Evolutionary conservation across 2,888 invertebrate species (phyloP), one percentile per base, ranked within the genome.

Genomic region (Invenusta paracnida): DNA sequence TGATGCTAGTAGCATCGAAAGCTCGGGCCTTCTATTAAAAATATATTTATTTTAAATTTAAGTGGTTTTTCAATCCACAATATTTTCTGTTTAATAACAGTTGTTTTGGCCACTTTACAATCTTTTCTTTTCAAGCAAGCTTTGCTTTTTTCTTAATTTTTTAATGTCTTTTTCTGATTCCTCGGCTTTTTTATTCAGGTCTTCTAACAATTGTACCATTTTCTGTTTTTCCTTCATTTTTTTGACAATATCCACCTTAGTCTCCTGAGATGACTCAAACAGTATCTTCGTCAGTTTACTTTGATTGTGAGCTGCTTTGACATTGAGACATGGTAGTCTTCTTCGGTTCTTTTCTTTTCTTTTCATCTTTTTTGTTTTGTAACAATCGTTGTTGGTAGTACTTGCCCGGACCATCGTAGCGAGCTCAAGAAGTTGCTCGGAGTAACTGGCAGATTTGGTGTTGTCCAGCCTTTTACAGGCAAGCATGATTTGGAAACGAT

Each of bases 381-480:
- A 23, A 73, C 27, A 73, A 73, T 73, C 11, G 2, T 13, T 25
- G 17, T 73, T 73, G 73, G 17, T 13, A 73, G 73, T 82, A n/a
- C n/a, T 82, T 13, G 82, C n/a, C 1, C 31, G 5, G 82, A 29
- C 30, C 82, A 82, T 30, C 27, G 29, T 28, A 82, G 82, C 82
- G 29, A 82, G 82, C 82, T 82, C 30, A 82, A 82, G n/a, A 13
- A 82, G 31, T 30, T 82, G 30, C 5, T n/a, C n/a, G 29, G 17
- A 30, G 29, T 82, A 29, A 82, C 29, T 29, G 82, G 82, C 82
- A 82, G 29, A 30, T 29, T 82, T 82, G 82, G 29, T 82, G 82
- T 29, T 30, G 82, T 82, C 82, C 29, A 82, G 82, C 82, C 29
- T 82, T 82, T 82, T 11, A 82, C 82, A 29, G 31, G 2, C 30